phyloP scores from a whole-genome alignment of 2,113 vertebrate genomes.

The Eclectus roratus region DNA sequence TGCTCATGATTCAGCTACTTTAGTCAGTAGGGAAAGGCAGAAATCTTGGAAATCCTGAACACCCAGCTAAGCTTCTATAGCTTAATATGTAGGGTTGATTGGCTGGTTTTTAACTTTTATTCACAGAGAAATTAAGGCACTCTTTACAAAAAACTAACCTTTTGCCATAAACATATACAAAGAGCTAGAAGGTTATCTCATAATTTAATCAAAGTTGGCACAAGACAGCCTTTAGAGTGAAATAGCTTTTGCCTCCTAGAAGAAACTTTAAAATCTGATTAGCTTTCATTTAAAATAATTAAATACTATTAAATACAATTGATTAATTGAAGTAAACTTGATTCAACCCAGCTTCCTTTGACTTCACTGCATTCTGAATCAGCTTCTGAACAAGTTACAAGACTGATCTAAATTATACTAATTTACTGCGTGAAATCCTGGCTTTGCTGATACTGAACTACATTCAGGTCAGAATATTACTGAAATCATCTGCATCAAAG shows the following conservation, averaged over 20 bases:
- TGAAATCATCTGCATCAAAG: not conserved
- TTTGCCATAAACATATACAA: not conserved
- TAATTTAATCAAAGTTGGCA: not conserved
- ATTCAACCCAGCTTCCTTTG: not conserved
- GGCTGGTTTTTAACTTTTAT: not conserved
- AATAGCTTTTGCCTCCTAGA: not conserved
- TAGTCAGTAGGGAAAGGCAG: not conserved
- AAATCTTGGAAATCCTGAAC: not conserved
- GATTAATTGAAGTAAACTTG: not conserved
- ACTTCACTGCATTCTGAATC: not conserved
- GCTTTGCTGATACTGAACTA: not conserved
- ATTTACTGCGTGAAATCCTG: not conserved
- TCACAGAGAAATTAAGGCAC: not conserved
- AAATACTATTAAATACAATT: not conserved
- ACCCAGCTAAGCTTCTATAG: not conserved
- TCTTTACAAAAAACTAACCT: not conserved
- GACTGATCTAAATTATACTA: not conserved
- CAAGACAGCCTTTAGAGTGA: not conserved
- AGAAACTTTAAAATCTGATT: not conserved
- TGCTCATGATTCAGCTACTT: not conserved
- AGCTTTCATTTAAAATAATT: not conserved
- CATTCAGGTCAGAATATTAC: not conserved
- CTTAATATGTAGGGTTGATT: not conserved
- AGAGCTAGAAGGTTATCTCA: not conserved
- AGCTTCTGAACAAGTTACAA: not conserved